A percentile compares a stretch with the other conserved stretches of the same genome.
Evolutionary conservation across 1,140 invertebrate genomes (phyloP).

Genomic region (Latrodectus geometricus): DNA sequence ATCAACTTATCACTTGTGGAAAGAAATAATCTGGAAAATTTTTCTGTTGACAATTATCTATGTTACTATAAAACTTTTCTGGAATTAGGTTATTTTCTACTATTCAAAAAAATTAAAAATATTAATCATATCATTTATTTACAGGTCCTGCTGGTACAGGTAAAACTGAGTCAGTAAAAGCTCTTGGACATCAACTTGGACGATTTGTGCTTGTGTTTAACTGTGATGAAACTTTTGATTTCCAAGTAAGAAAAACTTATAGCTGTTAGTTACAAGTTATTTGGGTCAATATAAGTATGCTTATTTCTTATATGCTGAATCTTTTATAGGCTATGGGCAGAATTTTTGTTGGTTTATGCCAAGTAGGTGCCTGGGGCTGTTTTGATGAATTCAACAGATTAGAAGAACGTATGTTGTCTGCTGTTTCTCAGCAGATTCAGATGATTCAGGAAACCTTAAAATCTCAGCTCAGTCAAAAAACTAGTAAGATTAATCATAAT

Average conservation of each 20-base stretch:
- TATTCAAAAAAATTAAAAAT: constrained; percentile 17
- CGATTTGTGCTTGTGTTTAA: constrained; percentile 99
- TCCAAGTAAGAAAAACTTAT: constrained; percentile 75
- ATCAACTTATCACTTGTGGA: too few relatives aligned
- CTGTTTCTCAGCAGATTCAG: constrained; percentile 99
- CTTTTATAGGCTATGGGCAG: constrained; percentile 83
- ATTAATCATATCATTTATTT: constrained; percentile 61
- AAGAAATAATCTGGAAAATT: neutral
- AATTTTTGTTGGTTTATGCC: constrained; percentile 96
- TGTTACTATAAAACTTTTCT: too few relatives aligned
- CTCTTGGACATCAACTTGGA: constrained; percentile 97
- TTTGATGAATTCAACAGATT: constrained; percentile 99
- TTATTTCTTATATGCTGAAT: neutral
- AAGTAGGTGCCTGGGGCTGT: constrained; percentile 99
- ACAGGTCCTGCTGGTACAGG: constrained; percentile 95
- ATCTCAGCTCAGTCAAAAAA: constrained; percentile 81
- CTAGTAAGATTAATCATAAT: constrained; percentile 10
- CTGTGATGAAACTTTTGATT: constrained; percentile 99
- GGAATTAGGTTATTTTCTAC: too few relatives aligned
- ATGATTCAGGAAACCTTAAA: constrained; percentile 99
- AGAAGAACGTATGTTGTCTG: constrained; percentile 99
- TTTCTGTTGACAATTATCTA: neutral
- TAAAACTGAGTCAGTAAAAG: constrained; percentile 99
- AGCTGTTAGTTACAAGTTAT: neutral
- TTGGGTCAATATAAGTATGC: neutral